Evolutionary conservation across 2,797 vertebrate species (phyloP).

Genomic region (Euphonia xanthogaster): DNA sequence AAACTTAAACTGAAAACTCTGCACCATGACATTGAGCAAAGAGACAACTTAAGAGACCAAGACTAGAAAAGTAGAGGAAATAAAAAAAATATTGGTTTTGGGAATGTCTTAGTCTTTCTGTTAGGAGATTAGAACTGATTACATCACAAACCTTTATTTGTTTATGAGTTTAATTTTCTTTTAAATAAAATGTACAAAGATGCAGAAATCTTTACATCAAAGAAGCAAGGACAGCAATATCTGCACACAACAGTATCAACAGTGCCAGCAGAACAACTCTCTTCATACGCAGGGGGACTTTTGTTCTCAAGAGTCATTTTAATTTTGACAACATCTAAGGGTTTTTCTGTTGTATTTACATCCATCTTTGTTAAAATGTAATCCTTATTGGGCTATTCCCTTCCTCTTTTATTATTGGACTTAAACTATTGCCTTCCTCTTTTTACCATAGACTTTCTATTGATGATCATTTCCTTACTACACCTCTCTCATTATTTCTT

Average conservation of each 20-base stretch:
- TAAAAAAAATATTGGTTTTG: background rate
- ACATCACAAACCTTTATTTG: background rate
- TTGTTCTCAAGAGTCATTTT: background rate
- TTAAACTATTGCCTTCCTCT: background rate
- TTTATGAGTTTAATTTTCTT: background rate
- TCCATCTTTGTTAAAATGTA: background rate
- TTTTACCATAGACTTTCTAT: background rate
- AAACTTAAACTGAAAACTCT: background rate
- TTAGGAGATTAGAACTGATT: background rate
- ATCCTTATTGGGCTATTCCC: background rate
- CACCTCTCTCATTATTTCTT: background rate
- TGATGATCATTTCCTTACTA: background rate
- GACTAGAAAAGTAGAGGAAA: background rate
- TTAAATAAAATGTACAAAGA: background rate
- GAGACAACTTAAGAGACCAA: background rate
- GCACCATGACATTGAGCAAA: background rate
- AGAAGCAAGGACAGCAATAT: background rate
- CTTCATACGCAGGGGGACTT: background rate
- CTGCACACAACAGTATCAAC: background rate
- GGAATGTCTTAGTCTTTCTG: background rate
- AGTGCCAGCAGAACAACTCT: background rate
- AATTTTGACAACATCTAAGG: background rate
- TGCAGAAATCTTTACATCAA: background rate
- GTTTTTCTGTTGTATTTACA: background rate
- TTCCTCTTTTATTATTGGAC: background rate